phyloP scores from a whole-genome alignment of 2,888 invertebrate species.

The Drosophila kuntzei region DNA sequence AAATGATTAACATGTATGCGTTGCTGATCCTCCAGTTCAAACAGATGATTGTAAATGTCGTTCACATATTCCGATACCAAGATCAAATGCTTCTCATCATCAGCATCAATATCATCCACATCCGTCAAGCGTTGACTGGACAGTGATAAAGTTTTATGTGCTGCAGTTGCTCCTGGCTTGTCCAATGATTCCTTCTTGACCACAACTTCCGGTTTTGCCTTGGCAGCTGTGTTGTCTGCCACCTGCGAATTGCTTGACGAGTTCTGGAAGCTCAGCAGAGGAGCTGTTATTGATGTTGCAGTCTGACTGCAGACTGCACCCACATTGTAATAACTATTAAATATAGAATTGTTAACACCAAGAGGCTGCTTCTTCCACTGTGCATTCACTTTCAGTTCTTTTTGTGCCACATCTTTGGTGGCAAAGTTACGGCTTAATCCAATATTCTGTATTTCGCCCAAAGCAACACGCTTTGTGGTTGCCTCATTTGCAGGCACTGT shows the following conservation, averaged over 20 bases:
- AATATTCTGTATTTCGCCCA: slow-evolving; percentile 87
- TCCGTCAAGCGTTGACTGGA: slow-evolving; percentile 72
- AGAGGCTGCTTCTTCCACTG: slow-evolving; percentile 82
- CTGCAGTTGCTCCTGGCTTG: not conserved
- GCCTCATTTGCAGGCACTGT: slow-evolving; percentile 72
- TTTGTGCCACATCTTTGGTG: slow-evolving; percentile 75
- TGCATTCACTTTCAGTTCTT: slow-evolving; percentile 82
- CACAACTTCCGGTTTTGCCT: not conserved
- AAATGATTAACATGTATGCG: slow-evolving; percentile 89
- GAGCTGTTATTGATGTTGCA: slow-evolving; percentile 2
- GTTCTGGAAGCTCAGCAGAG: slow-evolving; percentile 74
- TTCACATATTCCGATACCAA: slow-evolving; percentile 94
- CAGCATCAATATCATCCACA: slow-evolving; percentile 91
- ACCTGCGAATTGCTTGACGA: no score
- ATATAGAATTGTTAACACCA: slow-evolving; percentile 32
- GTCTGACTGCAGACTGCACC: slow-evolving; percentile 16
- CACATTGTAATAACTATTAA: slow-evolving; percentile 5
- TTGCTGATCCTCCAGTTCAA: slow-evolving; percentile 90
- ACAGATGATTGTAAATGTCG: slow-evolving; percentile 95
- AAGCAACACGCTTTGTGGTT: slow-evolving; percentile 85
- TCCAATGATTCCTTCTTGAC: not conserved
- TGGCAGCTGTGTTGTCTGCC: no score
- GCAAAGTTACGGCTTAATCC: slow-evolving; percentile 81
- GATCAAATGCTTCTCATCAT: slow-evolving; percentile 90
- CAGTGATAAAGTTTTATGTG: slow-evolving; percentile 40